phyloP scores from a whole-genome alignment of 1,140 invertebrate species.

The Thrips palmi region DNA sequence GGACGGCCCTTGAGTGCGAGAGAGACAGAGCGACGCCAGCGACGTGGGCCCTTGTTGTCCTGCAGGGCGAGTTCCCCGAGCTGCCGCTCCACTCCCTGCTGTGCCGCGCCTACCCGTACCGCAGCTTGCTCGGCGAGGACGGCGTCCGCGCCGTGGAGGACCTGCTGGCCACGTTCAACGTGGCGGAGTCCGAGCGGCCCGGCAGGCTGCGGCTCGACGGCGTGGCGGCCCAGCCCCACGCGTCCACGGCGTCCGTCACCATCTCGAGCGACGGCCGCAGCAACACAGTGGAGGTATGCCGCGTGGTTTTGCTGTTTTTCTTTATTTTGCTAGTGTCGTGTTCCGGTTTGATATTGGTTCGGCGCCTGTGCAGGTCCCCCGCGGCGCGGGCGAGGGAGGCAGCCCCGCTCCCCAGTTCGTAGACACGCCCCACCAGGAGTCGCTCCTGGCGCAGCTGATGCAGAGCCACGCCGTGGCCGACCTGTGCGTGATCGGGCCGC shows the following conservation, averaged over 20 bases:
- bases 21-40: not conserved
- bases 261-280: too few relatives aligned
- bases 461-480: conserved; percentile 60
- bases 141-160: conserved; percentile 45
- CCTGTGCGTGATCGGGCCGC: conserved; percentile 76
- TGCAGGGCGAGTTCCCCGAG: conserved; percentile 46
- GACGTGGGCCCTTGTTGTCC: conserved; percentile 16
- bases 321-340: conserved; percentile 17
- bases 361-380: conserved; percentile 20
- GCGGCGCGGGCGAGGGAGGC: conserved; percentile 16
- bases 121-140: conserved; percentile 53
- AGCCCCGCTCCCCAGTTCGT: conserved; percentile 27
- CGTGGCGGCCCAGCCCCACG: too few relatives aligned
- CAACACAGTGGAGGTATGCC: not conserved
- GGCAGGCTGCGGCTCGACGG: too few relatives aligned
- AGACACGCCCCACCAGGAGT: conserved; percentile 61
- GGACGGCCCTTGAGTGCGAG: too few relatives aligned
- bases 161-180: conserved; percentile 40
- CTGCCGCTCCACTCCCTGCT: conserved; percentile 45
- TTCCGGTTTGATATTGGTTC: conserved; percentile 18
- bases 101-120: conserved; percentile 65
- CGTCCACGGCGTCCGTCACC: too few relatives aligned
- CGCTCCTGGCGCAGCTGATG: conserved; percentile 55
- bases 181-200: too few relatives aligned
- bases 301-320: conserved; percentile 9